Evolutionary conservation across 2,797 vertebrate species (phyloP).

Genomic region (Gorsachius magnificus): DNA sequence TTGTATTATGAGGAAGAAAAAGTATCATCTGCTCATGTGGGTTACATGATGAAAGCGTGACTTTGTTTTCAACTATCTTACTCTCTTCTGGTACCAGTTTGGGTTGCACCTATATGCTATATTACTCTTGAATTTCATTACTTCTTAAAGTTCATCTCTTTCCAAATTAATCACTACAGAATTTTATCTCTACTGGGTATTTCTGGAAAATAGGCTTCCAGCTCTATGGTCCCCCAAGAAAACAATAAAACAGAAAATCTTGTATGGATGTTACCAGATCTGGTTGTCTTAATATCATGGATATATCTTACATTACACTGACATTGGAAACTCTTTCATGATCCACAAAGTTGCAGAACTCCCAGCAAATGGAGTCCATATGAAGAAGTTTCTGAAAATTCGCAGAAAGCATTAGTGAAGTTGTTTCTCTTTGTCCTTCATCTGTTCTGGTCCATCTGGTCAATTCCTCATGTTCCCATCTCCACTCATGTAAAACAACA

Average conservation of each 20-base stretch:
- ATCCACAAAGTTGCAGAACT: not conserved
- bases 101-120: not conserved
- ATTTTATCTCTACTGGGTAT: not conserved
- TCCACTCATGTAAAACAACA: not conserved
- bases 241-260: not conserved
- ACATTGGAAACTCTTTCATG: not conserved
- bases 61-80: not conserved
- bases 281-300: not conserved
- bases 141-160: not conserved
- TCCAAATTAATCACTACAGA: not conserved
- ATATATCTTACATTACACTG: not conserved
- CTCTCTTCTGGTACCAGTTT: not conserved
- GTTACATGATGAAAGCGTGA: not conserved
- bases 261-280: not conserved
- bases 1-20: not conserved
- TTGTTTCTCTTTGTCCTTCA: not conserved
- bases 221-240: not conserved
- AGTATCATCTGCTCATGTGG: not conserved
- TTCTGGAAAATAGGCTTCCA: not conserved
- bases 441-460: not conserved
- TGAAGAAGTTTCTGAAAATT: not conserved
- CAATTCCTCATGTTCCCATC: not conserved
- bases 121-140: not conserved
- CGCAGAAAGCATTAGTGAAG: not conserved
- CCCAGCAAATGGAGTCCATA: not conserved